Percentiles rank a stretch among this genome's conserved stretches.
Evolutionary conservation across 2,888 invertebrate species (phyloP).

Genomic region (Crepidodera aurea): DNA sequence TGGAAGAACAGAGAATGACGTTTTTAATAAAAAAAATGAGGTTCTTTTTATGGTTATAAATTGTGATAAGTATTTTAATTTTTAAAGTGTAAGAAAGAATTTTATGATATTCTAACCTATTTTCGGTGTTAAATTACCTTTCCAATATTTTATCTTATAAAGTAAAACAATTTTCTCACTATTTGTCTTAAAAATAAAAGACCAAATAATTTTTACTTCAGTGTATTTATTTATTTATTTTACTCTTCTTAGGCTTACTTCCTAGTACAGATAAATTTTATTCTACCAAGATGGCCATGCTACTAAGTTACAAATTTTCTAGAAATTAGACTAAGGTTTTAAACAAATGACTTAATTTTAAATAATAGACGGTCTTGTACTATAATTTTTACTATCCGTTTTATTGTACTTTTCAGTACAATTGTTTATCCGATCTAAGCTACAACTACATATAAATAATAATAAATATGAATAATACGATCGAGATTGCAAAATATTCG

Average conservation of each 20-base stretch:
- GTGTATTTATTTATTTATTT: neutral
- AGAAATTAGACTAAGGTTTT: neutral
- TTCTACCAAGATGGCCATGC: neutral
- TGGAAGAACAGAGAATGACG: no score
- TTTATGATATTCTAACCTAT: neutral
- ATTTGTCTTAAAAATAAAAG: constrained; percentile 18
- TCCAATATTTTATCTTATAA: neutral
- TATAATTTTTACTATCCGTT: neutral
- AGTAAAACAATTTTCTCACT: neutral
- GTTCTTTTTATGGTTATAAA: constrained; percentile 1
- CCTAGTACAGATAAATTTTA: neutral
- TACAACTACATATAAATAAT: constrained; percentile 11
- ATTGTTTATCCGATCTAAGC: constrained; percentile 12
- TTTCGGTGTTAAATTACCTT: constrained; percentile 10
- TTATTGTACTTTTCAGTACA: constrained; percentile 2
- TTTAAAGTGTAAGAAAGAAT: neutral
- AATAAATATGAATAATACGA: constrained; percentile 26
- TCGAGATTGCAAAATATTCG: constrained; percentile 19
- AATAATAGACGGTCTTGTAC: neutral
- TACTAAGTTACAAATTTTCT: neutral
- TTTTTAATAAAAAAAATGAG: no score
- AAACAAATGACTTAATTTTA: neutral
- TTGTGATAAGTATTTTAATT: constrained; percentile 14
- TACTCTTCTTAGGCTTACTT: neutral
- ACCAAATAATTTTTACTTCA: constrained; percentile 11